Base-by-base conservation (phyloP, 1,140 invertebrate species). In the Melanaphis sacchari region DNA sequence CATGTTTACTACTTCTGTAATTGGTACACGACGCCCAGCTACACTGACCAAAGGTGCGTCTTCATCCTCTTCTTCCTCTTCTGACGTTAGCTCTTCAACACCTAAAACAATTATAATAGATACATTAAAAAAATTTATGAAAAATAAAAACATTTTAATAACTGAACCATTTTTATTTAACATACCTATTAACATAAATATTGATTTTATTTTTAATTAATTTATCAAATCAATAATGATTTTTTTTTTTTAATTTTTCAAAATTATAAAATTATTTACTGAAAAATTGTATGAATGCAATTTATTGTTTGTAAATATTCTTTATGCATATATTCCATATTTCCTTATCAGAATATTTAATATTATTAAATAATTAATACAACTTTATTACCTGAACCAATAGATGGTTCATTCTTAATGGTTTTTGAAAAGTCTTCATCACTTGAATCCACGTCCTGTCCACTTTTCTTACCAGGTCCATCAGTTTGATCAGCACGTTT, bases 11-110 rank as follows among this genome's bases (percentile, higher is more conserved):
- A 99, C 96, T 94, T 98, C 97, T 7, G 97, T 97, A 81, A 98
- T 96, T 1, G 98, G 96, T 94, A 99, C 97, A 36, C 96, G 96
- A 95, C 96, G 96, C 84, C 97, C 97, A 89, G 97, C 98, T 31
- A 99, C 98, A 94, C 96, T 96, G 5, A 99, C 97, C 11, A 97
- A 97, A 15, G 98, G 97, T n/a, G 97, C 96, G 94, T 96, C 96
- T 94, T 98, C 98, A 89, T 98, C 98, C 38, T 98, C 98, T 24
- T 96, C 96, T 31, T 96, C 96, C 31, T 96, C 96, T 91, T 98
- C 98, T 95, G 97, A 97, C 59, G 96, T 96, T 94, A 97, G 97
- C 94, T 97, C 96, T 95, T 97, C 97, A 94, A 96, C 97, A 96
- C 95, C 81, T 96, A 96, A 94, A 94, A 91, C 46, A 90, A 40